These are phyloP conservation scores for Arctocebus calabarensis DNA, from an alignment of 2,797 vertebrate genomes.

Conservation along the genomic window DNA sequence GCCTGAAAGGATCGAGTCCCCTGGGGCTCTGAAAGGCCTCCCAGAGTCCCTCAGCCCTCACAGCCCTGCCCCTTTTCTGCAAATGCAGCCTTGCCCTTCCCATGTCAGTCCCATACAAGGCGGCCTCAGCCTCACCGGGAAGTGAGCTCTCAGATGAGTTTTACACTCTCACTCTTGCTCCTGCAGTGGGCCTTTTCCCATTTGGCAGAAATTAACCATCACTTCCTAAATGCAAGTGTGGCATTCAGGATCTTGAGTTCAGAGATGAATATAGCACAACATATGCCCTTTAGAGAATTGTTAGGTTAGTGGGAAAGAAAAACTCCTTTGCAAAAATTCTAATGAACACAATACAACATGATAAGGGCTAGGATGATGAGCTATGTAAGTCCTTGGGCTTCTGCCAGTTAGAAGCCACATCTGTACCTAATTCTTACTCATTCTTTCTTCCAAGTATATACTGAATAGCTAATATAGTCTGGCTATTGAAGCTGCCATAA, in stretches of 20 bases:
- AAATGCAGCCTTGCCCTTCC: background rate
- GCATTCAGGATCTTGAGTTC: background rate
- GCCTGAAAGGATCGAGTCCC: background rate
- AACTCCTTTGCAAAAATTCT: background rate
- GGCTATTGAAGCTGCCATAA: background rate
- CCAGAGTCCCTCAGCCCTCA: background rate
- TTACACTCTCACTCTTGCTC: background rate
- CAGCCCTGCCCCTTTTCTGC: background rate
- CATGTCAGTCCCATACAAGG: background rate
- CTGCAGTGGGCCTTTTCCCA: background rate
- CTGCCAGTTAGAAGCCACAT: background rate
- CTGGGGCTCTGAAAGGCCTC: background rate
- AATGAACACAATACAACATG: background rate
- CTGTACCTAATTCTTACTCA: constrained; percentile 20
- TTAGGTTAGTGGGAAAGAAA: background rate
- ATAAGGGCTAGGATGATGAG: background rate
- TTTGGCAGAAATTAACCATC: background rate
- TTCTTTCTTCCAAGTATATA: background rate
- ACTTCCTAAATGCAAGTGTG: background rate
- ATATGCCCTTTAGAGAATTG: background rate
- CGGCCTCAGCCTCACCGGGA: background rate
- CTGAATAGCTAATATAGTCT: background rate
- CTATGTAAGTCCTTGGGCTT: background rate
- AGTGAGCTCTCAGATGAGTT: background rate
- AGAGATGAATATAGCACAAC: background rate